Percentiles rank a stretch among this genome's conserved stretches.
These are phyloP conservation scores for Cephalopachus bancanus DNA, from an alignment of 2,797 vertebrate species.

Conservation along the genomic window DNA sequence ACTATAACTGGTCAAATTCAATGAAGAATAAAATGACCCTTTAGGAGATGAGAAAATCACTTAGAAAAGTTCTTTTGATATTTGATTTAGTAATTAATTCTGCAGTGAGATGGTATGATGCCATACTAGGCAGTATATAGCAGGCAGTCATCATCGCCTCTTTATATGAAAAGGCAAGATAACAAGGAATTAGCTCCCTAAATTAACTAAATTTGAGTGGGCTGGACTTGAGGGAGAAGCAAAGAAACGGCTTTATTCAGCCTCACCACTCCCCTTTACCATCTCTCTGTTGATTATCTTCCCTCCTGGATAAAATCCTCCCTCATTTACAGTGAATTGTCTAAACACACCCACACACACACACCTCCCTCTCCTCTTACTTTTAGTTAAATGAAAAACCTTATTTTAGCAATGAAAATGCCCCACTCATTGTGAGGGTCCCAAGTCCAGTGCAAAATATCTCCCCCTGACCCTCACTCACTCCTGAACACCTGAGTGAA, in stretches of 20 bases:
- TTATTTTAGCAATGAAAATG: neutral
- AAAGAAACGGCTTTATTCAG: neutral
- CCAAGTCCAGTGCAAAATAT: neutral
- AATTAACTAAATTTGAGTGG: neutral
- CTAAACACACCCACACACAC: neutral
- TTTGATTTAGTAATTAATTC: slow-evolving; percentile 76
- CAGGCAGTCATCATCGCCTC: neutral
- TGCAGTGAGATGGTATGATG: neutral
- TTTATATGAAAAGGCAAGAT: neutral
- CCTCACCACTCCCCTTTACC: neutral
- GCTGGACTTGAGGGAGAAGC: neutral
- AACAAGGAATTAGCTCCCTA: neutral
- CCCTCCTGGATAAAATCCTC: neutral
- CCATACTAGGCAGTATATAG: neutral
- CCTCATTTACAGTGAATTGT: neutral
- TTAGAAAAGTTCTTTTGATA: slow-evolving; percentile 58
- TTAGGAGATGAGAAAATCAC: slow-evolving; percentile 62
- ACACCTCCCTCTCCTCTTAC: neutral
- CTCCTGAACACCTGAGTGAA: neutral
- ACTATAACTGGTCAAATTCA: slow-evolving; percentile 66
- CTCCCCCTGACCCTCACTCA: neutral
- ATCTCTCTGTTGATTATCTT: neutral
- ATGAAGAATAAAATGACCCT: slow-evolving; percentile 75
- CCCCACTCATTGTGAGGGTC: neutral
- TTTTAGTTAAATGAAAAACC: slow-evolving; percentile 27